Percentiles rank a stretch among this genome's conserved stretches.
These are phyloP conservation scores for Philhelius pedissequus DNA, from an alignment of 2,888 invertebrate species.

Conservation along the genomic window DNA sequence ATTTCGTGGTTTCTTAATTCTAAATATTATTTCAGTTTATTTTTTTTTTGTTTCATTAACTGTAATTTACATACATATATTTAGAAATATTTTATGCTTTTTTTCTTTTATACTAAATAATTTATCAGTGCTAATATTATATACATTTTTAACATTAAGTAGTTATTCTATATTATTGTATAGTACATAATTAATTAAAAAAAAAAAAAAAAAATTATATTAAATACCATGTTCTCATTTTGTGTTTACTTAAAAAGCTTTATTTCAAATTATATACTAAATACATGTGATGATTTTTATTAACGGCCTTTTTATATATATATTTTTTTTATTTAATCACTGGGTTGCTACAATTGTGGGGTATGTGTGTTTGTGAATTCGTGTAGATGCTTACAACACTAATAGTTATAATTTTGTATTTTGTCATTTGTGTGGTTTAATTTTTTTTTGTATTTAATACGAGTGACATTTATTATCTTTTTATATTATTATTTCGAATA, in stretches of 20 bases:
- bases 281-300: constrained; percentile 56
- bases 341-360: constrained; percentile 41
- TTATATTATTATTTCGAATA: constrained; percentile 30
- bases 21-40: not conserved
- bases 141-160: constrained; percentile 60
- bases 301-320: not conserved
- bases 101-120: constrained; percentile 55
- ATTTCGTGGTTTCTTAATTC: constrained; percentile 52
- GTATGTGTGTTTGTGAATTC: constrained; percentile 28
- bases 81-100: constrained; percentile 11
- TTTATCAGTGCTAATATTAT: constrained; percentile 68
- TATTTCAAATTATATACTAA: constrained; percentile 32
- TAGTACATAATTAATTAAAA: constrained; percentile 60
- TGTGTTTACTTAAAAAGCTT: constrained; percentile 50
- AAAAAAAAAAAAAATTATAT: constrained; percentile 57
- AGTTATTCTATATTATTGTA: constrained; percentile 64
- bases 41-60: constrained; percentile 12
- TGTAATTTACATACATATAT: constrained; percentile 40
- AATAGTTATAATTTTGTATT: constrained; percentile 40
- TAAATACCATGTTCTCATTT: constrained; percentile 51
- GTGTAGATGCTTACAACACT: constrained; percentile 49
- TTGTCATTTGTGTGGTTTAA: constrained; percentile 2
- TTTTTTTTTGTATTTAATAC: constrained; percentile 3
- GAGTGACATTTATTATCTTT: constrained; percentile 16
- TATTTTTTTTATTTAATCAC: constrained; percentile 38